phyloP scores from a whole-genome alignment of 2,113 vertebrate species.

The Ascaphus truei region DNA sequence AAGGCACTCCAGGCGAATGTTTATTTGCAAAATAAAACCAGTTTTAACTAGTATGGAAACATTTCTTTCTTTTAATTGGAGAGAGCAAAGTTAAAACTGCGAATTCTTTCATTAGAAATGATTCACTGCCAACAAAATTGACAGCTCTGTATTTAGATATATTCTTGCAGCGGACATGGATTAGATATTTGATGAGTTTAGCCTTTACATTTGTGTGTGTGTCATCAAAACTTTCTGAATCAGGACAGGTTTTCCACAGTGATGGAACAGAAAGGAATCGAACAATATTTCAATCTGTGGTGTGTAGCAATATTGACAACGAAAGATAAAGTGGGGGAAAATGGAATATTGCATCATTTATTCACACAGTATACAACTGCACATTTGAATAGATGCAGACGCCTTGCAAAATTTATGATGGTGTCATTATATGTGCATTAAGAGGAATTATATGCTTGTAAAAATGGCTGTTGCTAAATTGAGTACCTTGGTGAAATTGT shows the following conservation, averaged over 20 bases:
- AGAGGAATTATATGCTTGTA: slow-evolving; percentile 35
- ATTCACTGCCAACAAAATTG: no score
- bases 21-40: no score
- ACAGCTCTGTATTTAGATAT: no score
- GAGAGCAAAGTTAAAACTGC: no score
- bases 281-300: slow-evolving; percentile 33
- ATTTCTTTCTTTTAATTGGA: no score
- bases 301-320: slow-evolving; percentile 31
- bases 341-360: slow-evolving; percentile 25
- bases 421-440: slow-evolving; percentile 32
- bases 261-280: not conserved
- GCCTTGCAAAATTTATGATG: slow-evolving; percentile 18
- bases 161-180: no score
- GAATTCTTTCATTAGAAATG: no score
- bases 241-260: slow-evolving; percentile 14
- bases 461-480: slow-evolving; percentile 17
- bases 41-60: no score
- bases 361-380: slow-evolving; percentile 22
- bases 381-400: slow-evolving; percentile 25
- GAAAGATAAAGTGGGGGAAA: slow-evolving; percentile 26
- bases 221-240: slow-evolving; percentile 11
- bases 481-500: slow-evolving; percentile 16
- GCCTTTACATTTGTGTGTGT: not conserved
- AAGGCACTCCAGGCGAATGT: no score
- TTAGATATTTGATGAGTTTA: no score